Base-by-base conservation (phyloP, 2,888 invertebrate genomes). In the Aphrophora alni region DNA sequence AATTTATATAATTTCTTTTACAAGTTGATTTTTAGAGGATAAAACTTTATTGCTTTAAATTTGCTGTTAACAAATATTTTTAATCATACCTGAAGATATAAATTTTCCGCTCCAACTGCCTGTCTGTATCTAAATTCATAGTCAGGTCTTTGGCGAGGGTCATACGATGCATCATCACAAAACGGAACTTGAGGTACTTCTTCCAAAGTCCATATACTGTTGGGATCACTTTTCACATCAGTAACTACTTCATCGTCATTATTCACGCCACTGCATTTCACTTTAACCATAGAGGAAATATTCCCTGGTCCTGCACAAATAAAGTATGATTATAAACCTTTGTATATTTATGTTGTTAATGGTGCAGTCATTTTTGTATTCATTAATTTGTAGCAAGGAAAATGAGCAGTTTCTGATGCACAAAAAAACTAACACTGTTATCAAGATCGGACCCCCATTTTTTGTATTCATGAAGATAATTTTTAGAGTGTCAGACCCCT, bases 121-220 rank as follows among this genome's bases (percentile, higher is more conserved):
- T 98, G 98, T 85, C 95, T 94, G 88, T 96, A 97, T 84, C 93
- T 91, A 87, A 97, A 93, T 51, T 93, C 93, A 89, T 95, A 97
- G 84, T 91, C 91, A 0, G 96, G 96, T 26, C 90, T 89, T 86
- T 91, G 91, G 70, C 94, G 91, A 81, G 92, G 92, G 84, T 93
- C 93, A 25, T 90, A 86, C 4, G 90, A 88, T 17, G 88, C 87
- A 5, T 91, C 91, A 38, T 85, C 82, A n/a, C 81, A 79, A 73
- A 80, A 38, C 0, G 83, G 82, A 28, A 83, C 84, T n/a, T 82
- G 83, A 7, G 80, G 80, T 17, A 85, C 82, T 80, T 85, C 86
- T 10, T 83, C 82, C 17, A 81, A 84, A 59, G 87, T 85, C 89
- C 89, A 89, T 85, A 88, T 86, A 85, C 85, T 88, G 87, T 85